phyloP scores from a whole-genome alignment of 1,140 invertebrate genomes.

The Antheraea mylitta region DNA sequence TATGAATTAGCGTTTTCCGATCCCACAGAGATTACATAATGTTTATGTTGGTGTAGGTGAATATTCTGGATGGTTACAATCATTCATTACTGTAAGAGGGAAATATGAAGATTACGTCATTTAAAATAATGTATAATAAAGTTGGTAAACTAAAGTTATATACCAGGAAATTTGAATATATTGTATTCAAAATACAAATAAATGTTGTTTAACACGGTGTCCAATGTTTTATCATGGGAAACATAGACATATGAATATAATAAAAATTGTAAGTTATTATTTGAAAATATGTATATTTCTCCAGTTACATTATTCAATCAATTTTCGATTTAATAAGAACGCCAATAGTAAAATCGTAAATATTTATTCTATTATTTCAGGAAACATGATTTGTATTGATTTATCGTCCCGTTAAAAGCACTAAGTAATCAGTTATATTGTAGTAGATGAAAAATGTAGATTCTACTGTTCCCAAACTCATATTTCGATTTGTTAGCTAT shows the following conservation, averaged over 20 bases:
- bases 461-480: no score
- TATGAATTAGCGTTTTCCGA: background rate
- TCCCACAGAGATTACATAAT: background rate
- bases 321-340: no score
- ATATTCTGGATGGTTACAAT: background rate
- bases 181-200: background rate
- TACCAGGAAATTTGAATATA: background rate
- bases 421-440: no score
- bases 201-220: background rate
- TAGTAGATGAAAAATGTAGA: no score
- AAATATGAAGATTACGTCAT: background rate
- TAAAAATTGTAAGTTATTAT: background rate
- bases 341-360: no score
- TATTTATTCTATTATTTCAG: no score
- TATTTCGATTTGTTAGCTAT: no score
- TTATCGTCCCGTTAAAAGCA: no score
- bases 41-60: background rate
- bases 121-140: background rate
- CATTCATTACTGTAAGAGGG: background rate
- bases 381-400: no score
- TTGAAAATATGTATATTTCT: background rate
- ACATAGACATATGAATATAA: background rate
- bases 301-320: background rate
- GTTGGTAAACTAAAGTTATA: background rate
- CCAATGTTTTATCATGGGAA: background rate